phyloP scores from a whole-genome alignment of 2,113 vertebrate species.

The Syngnathus floridae region DNA sequence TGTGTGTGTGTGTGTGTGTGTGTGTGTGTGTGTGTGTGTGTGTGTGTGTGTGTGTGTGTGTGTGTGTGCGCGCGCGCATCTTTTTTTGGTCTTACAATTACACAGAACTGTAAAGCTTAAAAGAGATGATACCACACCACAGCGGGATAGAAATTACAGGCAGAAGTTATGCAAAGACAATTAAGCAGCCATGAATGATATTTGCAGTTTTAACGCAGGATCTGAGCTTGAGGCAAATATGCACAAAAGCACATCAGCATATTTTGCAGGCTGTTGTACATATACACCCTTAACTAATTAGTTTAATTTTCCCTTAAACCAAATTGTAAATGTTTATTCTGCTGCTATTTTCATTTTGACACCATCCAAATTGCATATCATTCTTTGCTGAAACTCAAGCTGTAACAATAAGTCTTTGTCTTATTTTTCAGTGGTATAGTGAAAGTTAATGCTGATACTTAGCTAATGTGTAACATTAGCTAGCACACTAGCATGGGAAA shows the following conservation, averaged over 20 bases:
- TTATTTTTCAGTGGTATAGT: neutral
- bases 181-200: neutral
- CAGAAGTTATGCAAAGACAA: neutral
- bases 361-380: too few relatives aligned
- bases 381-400: too few relatives aligned
- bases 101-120: constrained; percentile 10
- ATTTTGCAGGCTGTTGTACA: neutral
- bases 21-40: too few relatives aligned
- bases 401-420: neutral
- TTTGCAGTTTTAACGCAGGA: constrained; percentile 8
- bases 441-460: too few relatives aligned
- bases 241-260: constrained; percentile 1
- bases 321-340: neutral
- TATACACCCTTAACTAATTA: neutral
- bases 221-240: neutral
- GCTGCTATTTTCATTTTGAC: too few relatives aligned
- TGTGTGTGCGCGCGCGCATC: neutral
- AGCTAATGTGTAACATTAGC: too few relatives aligned
- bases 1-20: too few relatives aligned
- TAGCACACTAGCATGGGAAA: too few relatives aligned
- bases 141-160: neutral
- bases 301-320: neutral
- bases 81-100: neutral
- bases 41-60: too few relatives aligned
- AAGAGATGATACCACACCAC: neutral